These are phyloP conservation scores for Plebejus anna DNA, from an alignment of 2,888 invertebrate genomes.

Conservation along the genomic window DNA sequence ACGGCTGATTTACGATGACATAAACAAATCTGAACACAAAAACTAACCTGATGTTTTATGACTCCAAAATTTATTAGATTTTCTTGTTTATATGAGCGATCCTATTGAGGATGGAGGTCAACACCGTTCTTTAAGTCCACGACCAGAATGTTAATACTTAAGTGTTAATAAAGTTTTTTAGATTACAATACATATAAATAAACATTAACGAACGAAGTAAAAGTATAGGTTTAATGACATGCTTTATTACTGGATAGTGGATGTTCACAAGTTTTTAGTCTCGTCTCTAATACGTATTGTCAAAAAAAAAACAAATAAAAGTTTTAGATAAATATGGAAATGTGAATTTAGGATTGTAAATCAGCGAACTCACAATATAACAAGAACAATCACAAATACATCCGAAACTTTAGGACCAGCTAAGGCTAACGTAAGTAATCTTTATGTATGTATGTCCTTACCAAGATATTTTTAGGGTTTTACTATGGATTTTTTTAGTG, in stretches of 20 bases:
- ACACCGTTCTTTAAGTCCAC: neutral
- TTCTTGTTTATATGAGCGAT: slow-evolving; percentile 5
- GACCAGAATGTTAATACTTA: slow-evolving; percentile 10
- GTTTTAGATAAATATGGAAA: neutral
- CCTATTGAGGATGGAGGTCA: slow-evolving; percentile 13
- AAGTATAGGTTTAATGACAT: neutral
- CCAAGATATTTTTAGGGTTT: too few species aligned
- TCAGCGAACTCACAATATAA: too few species aligned
- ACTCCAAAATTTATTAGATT: slow-evolving; percentile 13
- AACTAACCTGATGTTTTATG: slow-evolving; percentile 22
- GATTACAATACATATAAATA: slow-evolving; percentile 10
- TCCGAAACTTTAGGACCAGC: too few species aligned
- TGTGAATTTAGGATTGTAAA: too few species aligned
- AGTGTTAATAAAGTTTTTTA: slow-evolving; percentile 3
- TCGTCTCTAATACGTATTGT: neutral
- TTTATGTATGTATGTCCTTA: too few species aligned
- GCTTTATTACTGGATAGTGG: neutral
- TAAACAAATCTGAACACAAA: slow-evolving; percentile 26
- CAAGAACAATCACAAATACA: too few species aligned
- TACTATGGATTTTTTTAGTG: too few species aligned
- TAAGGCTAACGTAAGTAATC: too few species aligned
- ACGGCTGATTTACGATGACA: slow-evolving; percentile 13
- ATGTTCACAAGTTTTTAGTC: neutral
- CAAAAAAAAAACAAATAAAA: neutral
- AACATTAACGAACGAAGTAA: neutral